Evolutionary conservation across 2,797 vertebrate genomes (phyloP).

Genomic region (Dendrocincla tyrannina): DNA sequence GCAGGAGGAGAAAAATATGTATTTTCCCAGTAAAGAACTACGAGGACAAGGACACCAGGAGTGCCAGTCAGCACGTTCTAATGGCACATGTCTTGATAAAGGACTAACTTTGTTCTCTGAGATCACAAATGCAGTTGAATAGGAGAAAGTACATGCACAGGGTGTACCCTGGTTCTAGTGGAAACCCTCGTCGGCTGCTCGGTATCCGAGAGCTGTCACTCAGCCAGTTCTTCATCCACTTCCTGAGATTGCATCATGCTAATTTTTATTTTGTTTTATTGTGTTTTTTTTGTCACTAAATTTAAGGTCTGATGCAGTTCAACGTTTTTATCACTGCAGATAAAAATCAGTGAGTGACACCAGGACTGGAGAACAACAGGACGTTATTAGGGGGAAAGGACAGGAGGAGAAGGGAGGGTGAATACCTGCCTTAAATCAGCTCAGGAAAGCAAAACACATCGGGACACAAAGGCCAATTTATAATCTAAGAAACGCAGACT

Average conservation of each 20-base stretch:
- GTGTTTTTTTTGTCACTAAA: constrained; percentile 47
- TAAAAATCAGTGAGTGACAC: constrained; percentile 17
- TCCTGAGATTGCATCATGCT: constrained; percentile 64
- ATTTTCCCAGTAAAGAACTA: not conserved
- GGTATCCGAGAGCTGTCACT: not conserved
- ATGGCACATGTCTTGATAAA: not conserved
- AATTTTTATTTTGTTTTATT: not conserved
- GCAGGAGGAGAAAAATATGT: not conserved
- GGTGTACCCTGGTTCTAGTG: not conserved
- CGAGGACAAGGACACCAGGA: fast-evolving
- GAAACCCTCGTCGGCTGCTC: not conserved
- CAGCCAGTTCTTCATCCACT: constrained; percentile 46
- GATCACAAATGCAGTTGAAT: not conserved
- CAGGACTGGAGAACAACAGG: not conserved
- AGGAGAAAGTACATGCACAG: not conserved
- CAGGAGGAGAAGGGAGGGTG: not conserved
- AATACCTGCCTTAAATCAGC: not conserved
- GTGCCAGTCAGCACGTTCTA: not conserved
- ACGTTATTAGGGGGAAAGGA: not conserved
- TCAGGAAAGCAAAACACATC: not conserved
- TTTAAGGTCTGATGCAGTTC: constrained; percentile 64
- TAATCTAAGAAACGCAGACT: not conserved
- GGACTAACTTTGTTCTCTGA: not conserved
- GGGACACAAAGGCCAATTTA: not conserved
- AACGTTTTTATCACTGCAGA: constrained; percentile 60